Base-by-base conservation (phyloP, 2,797 vertebrate species). In the Oryzias sinensis region DNA sequence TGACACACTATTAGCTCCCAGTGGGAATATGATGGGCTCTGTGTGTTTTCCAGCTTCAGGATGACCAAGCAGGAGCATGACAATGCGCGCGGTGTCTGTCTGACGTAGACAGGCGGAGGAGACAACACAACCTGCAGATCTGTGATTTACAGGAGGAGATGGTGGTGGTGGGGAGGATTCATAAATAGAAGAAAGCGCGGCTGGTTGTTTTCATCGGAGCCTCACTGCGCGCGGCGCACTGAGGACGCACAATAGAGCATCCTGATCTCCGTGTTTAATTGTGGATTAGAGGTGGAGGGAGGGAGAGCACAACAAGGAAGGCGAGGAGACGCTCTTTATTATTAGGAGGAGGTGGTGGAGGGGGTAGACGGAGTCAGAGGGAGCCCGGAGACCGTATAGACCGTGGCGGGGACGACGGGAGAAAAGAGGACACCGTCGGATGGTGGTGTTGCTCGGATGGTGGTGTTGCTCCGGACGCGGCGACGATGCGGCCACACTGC, bases 401-500 rank as follows among this genome's bases (percentile, higher is more conserved):
- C 80, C 76, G 83, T 81, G 83, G 85, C 74, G 76, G 83, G 79
- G 66, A 66, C 67, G 69, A 74, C 74, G 69, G 79, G 47, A 76
- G 65, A 76, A 67, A 72, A 64, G 73, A 82, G 74, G 77, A 84
- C 81, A 74, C 69, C 78, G 87, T 84, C 77, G 65, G 78, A 62
- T 80, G 70, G 82, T 78, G 27, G 79, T 75, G 83, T 79, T 87
- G 91, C 89, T 91, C 91, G 91, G 83, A 92, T 93, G 92, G 62
- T 88, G 87, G 62, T 79, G 77, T 50, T 65, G 83, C 82, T 65
- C 85, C 80, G 82, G 87, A 87, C 80, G 82, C 80, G 85, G 83
- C 80, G 87, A 91, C 81, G 83, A 93, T 93, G 92, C 91, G 88
- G 85, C 90, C 82, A 70, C 91, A 90, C 88, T 87, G 90, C 90